phyloP scores from a whole-genome alignment of 2,113 vertebrate species.

The Notechis scutatus region DNA sequence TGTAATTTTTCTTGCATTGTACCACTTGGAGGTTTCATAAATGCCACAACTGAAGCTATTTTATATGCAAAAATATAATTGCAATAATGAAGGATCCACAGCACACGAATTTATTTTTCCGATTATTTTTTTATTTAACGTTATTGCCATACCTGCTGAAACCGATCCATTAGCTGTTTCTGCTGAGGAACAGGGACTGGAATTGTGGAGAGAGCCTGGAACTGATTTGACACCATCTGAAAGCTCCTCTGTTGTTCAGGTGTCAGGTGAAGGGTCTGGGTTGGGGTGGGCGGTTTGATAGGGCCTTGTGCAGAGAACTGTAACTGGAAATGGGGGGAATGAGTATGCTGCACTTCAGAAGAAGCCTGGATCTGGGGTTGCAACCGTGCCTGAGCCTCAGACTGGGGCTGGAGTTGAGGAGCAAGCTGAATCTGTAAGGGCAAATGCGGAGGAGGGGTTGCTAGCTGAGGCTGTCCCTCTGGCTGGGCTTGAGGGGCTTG shows the following conservation, averaged over 20 bases:
- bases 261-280: constrained; percentile 70
- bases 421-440: constrained; percentile 20
- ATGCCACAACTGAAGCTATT: not conserved
- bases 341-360: constrained; percentile 33
- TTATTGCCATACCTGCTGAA: constrained; percentile 79
- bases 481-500: constrained; percentile 39
- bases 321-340: constrained; percentile 68
- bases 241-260: constrained; percentile 81
- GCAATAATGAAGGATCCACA: not conserved
- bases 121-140: not conserved
- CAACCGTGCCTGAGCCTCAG: constrained; percentile 27
- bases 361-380: constrained; percentile 39
- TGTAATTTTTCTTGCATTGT: not conserved
- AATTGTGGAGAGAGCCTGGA: constrained; percentile 77
- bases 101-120: too few relatives aligned
- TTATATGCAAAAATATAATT: not conserved
- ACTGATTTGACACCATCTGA: constrained; percentile 78
- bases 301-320: constrained; percentile 69
- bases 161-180: constrained; percentile 85
- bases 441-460: constrained; percentile 26
- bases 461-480: constrained; percentile 34
- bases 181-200: constrained; percentile 74
- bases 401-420: constrained; percentile 34
- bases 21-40: not conserved
- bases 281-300: constrained; percentile 71